Percentiles rank a stretch among this genome's conserved stretches.
Conservation (phyloP, 2,888 invertebrate genomes). For the Plagodis pulveraria region DNA sequence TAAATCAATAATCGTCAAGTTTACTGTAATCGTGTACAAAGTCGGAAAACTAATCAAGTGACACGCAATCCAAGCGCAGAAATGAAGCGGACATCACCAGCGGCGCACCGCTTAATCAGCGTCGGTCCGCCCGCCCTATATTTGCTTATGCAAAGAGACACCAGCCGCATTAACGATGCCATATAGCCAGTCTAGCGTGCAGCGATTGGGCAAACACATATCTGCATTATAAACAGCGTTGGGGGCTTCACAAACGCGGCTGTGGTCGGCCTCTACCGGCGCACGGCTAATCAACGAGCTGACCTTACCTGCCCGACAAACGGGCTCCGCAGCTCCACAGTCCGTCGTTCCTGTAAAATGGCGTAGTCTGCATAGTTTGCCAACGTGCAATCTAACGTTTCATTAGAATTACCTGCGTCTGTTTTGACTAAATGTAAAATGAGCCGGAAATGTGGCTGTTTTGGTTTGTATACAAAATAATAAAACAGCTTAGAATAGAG, state of each 20-base stretch:
- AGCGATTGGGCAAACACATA: constrained; percentile 85
- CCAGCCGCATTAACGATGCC: constrained; percentile 84
- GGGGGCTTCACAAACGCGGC: constrained; percentile 81
- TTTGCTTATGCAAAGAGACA: constrained; percentile 86
- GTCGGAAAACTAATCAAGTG: constrained; percentile 69
- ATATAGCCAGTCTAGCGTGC: constrained; percentile 84
- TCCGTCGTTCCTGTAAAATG: constrained; percentile 51
- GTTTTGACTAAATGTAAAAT: constrained; percentile 30
- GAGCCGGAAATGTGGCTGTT: constrained; percentile 9
- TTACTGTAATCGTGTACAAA: constrained; percentile 40
- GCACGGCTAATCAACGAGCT: constrained; percentile 82
- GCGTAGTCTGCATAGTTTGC: constrained; percentile 47
- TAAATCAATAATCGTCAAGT: constrained; percentile 1
- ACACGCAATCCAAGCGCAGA: constrained; percentile 67
- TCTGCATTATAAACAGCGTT: constrained; percentile 85
- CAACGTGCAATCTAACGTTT: constrained; percentile 36
- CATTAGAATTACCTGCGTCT: constrained; percentile 38
- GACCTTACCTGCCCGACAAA: constrained; percentile 80
- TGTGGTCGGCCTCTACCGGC: constrained; percentile 83
- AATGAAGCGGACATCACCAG: constrained; percentile 72
- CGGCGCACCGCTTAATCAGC: constrained; percentile 82
- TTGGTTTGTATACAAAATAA: constrained; percentile 4
- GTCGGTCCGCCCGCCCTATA: constrained; percentile 81
- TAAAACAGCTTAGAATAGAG: neutral
- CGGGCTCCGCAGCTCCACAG: constrained; percentile 56